Evolutionary conservation across 1,140 invertebrate genomes (phyloP), one percentile per base, ranked within the genome.

Genomic region (Harpegnathos saltator): DNA sequence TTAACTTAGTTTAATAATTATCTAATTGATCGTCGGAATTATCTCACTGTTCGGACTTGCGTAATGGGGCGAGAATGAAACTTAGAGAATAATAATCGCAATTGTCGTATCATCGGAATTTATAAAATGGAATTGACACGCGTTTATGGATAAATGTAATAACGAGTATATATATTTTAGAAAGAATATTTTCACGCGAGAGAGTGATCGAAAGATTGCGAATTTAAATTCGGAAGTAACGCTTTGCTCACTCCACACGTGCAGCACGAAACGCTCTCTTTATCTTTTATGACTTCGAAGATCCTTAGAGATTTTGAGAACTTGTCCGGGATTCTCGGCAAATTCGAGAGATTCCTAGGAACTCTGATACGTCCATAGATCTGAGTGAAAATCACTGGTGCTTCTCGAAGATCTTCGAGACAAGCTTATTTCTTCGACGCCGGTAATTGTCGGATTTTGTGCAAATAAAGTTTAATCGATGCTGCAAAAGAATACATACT

Each of bases 51-150:
- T 75, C 9, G 61, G 54, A 14, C 11, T 77, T 54, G 29, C 29
- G n/a, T 15, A 22, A 56, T 66, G 29, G 33, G 33, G 52, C 38
- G 11, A 15, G 19, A 48, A 33, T 5, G 5, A 54, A 56, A 14
- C 52, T 77, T 54, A 19, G 11, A 38, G 54, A 14, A 22, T 22
- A 52, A 77, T 19, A 44, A 54, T 7, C 48, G n/a, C 1, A 38
- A 44, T 44, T 29, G n/a, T n/a, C 22, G 52, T 48, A 14, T 44
- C 52, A 22, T 17, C 3, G 44, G 33, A 33, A 80, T 58, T 80
- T 80, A 22, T 48, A 12, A n/a, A 80, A 59, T 71, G 75, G 65
- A 80, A 80, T 80, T 80, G 75, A 80, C n/a, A 29, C 38, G 11
- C 11, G 38, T 44, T 9, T 78, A 15, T 69, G 50, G 17, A 80